Conservation (phyloP, 2,888 invertebrate species). For the Coenonympha arcania region DNA sequence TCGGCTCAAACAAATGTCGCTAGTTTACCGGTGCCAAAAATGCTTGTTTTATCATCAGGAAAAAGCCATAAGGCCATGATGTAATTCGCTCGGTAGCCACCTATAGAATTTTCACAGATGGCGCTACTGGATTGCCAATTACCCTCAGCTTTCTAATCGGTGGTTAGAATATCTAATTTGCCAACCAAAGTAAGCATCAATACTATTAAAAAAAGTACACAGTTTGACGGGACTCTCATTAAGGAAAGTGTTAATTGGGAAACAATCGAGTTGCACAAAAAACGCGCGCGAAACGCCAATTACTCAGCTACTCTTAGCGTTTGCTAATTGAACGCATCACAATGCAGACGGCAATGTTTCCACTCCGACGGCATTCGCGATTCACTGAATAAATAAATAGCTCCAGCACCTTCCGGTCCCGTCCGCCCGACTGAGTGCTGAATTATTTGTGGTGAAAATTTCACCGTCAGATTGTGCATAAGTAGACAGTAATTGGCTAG, state of each 20-base stretch:
- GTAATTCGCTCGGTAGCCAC: no score
- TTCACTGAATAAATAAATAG: conserved; percentile 65
- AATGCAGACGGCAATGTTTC: conserved; percentile 55
- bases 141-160: no score
- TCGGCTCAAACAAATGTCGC: no score
- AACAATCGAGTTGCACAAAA: conserved; percentile 31
- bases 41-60: no score
- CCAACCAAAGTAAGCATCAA: no score
- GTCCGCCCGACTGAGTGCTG: conserved; percentile 22
- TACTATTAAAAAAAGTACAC: conserved; percentile 12
- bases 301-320: conserved; percentile 34
- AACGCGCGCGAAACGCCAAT: conserved; percentile 33
- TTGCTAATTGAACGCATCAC: conserved; percentile 61
- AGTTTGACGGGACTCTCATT: conserved; percentile 22
- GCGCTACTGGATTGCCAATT: no score
- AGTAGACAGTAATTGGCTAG: conserved; percentile 9
- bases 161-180: no score
- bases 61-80: no score
- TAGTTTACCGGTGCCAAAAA: no score
- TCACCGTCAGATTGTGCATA: neutral
- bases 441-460: conserved; percentile 13
- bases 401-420: conserved; percentile 37
- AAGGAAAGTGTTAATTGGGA: conserved; percentile 32
- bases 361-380: conserved; percentile 53
- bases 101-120: no score